Base-by-base conservation (phyloP, 2,888 invertebrate species). In the Hydriomena furcata region DNA sequence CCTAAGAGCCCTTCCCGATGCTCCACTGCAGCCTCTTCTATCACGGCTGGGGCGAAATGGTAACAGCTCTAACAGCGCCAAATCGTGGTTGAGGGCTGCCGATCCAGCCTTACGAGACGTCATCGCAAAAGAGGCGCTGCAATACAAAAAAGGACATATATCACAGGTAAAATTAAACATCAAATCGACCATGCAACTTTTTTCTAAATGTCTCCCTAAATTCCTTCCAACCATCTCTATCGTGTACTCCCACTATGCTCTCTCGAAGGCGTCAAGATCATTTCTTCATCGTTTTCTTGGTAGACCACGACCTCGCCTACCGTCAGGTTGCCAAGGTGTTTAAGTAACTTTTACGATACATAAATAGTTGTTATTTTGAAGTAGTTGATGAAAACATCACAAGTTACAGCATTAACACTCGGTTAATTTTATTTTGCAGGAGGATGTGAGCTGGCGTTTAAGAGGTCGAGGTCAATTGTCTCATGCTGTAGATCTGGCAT, bases 81-180 rank as follows among this genome's bases (percentile, higher is more conserved):
- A 95, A 71, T 93, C 94, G 50, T 95, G 95, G 95, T 76, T 95
- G 28, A 84, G 93, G 68, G 86, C 91, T 7, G 93, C 94, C 7
- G 96, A 97, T 76, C 94, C 95, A 17, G 95, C 95, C 3, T 82
- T 97, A 43, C 92, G 94, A 66, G 93, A 94, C 60, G 96, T 97
- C 7, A 96, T 97, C 41, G 95, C 95, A 42, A 97, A 96, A 78
- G 96, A 97, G 83, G 96, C 96, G 1, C 78, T 97, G 32, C 96
- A 96, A 63, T 96, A 95, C 92, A 93, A 94, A 64, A 92, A 93
- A 71, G 93, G 93, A 12, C 89, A 91, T 48, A 78, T 89, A 6
- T 90, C 91, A 1, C 91, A 91, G 81, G 91, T 90, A 65, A 30
- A 3, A 3, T 4, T 17, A 17, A 17, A 17, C 17, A 17, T n/a